phyloP scores from a whole-genome alignment of 2,888 invertebrate species.

The Teinopalpus imperialis region DNA sequence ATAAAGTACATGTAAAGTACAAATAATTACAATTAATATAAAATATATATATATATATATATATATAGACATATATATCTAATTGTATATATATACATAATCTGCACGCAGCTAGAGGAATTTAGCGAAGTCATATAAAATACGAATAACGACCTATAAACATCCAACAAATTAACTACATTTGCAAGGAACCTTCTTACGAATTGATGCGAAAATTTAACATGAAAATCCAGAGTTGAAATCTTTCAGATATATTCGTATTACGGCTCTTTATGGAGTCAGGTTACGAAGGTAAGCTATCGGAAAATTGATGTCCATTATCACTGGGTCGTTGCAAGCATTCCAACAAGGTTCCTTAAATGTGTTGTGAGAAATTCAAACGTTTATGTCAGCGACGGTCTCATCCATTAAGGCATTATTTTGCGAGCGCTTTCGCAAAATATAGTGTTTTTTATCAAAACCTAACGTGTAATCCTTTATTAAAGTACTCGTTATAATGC shows the following conservation, averaged over 20 bases:
- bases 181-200: not conserved
- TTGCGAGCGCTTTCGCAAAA: not conserved
- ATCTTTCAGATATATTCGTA: conserved; percentile 14
- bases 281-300: conserved; percentile 17
- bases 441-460: not conserved
- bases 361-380: conserved; percentile 4
- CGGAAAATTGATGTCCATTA: conserved; percentile 23
- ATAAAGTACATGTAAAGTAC: too few relatives aligned
- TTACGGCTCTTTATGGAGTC: conserved; percentile 9
- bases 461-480: too few relatives aligned
- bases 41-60: too few relatives aligned
- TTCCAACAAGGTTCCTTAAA: conserved; percentile 1
- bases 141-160: not conserved
- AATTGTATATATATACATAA: too few relatives aligned
- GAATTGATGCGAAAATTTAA: not conserved
- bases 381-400: not conserved
- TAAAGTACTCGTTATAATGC: too few relatives aligned
- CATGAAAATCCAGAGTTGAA: not conserved
- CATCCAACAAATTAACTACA: conserved; percentile 3
- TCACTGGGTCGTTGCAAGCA: conserved; percentile 11
- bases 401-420: not conserved
- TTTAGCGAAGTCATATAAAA: too few relatives aligned
- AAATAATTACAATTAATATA: too few relatives aligned
- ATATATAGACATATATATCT: too few relatives aligned
- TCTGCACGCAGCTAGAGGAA: too few relatives aligned